Percentiles rank a stretch among this genome's conserved stretches.
phyloP scores from a whole-genome alignment of 2,797 vertebrate species.

The Limosa lapponica region DNA sequence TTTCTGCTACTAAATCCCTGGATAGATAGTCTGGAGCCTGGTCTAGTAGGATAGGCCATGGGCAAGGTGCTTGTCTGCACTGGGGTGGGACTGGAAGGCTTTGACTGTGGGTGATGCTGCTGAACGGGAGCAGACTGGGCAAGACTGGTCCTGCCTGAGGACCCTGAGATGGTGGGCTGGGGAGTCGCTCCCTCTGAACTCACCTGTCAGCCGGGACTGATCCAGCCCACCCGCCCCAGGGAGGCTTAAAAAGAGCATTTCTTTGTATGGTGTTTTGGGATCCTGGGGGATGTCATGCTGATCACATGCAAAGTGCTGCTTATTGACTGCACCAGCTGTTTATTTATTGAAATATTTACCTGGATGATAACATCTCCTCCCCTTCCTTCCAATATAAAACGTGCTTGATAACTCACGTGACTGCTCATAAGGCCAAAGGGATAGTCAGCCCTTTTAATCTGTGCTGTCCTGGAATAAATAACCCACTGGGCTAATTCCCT shows the following conservation, averaged over 20 bases:
- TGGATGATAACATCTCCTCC: not conserved
- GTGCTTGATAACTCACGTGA: constrained; percentile 26
- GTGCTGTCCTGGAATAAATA: constrained; percentile 63
- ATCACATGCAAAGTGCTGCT: not conserved
- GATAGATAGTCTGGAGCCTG: not conserved
- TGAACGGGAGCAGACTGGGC: not conserved
- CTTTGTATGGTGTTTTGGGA: not conserved
- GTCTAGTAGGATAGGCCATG: not conserved
- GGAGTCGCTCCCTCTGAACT: not conserved
- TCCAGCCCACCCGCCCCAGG: not conserved
- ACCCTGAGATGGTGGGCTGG: not conserved
- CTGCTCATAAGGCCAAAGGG: not conserved
- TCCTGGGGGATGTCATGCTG: not conserved
- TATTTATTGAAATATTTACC: not conserved
- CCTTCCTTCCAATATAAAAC: not conserved
- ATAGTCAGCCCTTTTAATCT: constrained; percentile 46
- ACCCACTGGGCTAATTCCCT: constrained; percentile 67
- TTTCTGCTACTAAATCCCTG: not conserved
- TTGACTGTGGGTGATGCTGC: accelerated
- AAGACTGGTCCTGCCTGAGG: not conserved
- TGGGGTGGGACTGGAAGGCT: not conserved
- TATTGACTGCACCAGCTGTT: not conserved
- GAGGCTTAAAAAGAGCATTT: not conserved
- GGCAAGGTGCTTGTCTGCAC: not conserved
- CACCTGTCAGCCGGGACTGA: not conserved